phyloP scores from a whole-genome alignment of 2,888 invertebrate species.

The Bedellia somnulentella region DNA sequence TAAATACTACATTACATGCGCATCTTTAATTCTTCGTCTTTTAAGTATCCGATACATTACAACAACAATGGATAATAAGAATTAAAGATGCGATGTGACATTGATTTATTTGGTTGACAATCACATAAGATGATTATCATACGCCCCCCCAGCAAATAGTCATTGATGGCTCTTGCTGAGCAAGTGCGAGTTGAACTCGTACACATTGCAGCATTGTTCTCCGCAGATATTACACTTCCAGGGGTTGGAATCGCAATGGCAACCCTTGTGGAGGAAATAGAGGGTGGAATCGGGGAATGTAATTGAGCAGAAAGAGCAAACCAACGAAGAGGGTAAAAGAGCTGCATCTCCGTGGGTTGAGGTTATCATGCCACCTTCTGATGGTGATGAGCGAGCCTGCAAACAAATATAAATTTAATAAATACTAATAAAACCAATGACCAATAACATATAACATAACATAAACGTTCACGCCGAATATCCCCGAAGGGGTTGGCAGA shows the following conservation, averaged over 20 bases:
- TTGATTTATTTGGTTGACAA: constrained; percentile 4
- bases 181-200: constrained; percentile 96
- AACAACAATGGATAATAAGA: too few species aligned
- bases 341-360: constrained; percentile 69
- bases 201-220: constrained; percentile 90
- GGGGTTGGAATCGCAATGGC: constrained; percentile 96
- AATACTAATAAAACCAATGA: too few species aligned
- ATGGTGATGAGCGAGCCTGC: constrained; percentile 33
- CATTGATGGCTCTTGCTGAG: constrained; percentile 91
- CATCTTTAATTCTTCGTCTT: too few species aligned
- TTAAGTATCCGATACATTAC: too few species aligned
- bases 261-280: constrained; percentile 96
- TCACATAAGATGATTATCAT: constrained; percentile 14
- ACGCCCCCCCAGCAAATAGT: constrained; percentile 57
- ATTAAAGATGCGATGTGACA: too few species aligned
- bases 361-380: constrained; percentile 66
- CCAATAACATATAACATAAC: too few species aligned
- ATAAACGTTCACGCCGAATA: too few species aligned
- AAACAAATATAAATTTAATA: constrained; percentile 2
- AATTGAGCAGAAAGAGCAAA: constrained; percentile 91
- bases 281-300: constrained; percentile 94
- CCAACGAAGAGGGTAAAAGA: constrained; percentile 61
- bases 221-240: constrained; percentile 98
- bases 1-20: constrained; percentile 2
- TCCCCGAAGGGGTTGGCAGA: too few species aligned